Evolutionary conservation across 2,113 vertebrate genomes (phyloP).

Genomic region (Collichthys lucidus): DNA sequence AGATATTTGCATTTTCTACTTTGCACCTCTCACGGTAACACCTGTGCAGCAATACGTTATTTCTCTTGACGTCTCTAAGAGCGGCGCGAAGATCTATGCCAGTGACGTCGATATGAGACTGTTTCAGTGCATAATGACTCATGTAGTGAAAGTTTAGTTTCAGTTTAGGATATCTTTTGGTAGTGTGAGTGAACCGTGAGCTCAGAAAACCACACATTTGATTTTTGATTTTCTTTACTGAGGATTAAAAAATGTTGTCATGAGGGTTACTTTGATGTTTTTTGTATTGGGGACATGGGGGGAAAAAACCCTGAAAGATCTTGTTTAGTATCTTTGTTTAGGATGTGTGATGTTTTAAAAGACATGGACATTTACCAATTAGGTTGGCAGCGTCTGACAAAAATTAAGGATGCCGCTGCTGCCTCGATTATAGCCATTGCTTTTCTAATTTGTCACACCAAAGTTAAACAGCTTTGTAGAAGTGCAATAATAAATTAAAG

Average conservation of each 20-base stretch:
- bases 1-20: conserved; percentile 11
- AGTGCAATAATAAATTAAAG: neutral
- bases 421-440: neutral
- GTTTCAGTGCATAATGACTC: neutral
- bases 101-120: neutral
- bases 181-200: neutral
- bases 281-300: too few species aligned
- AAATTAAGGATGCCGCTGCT: neutral
- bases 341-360: neutral
- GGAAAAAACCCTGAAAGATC: too few species aligned
- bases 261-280: neutral
- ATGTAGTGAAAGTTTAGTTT: neutral
- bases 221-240: neutral
- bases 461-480: neutral
- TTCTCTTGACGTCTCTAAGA: neutral
- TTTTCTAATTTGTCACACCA: neutral
- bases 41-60: neutral
- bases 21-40: neutral
- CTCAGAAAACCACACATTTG: neutral
- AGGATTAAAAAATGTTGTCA: neutral
- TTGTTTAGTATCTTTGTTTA: too few species aligned
- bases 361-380: neutral
- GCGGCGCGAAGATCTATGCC: neutral
- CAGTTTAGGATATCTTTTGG: neutral
- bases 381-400: too few species aligned